phyloP scores from a whole-genome alignment of 2,888 invertebrate genomes.

The Melolontha melolontha region DNA sequence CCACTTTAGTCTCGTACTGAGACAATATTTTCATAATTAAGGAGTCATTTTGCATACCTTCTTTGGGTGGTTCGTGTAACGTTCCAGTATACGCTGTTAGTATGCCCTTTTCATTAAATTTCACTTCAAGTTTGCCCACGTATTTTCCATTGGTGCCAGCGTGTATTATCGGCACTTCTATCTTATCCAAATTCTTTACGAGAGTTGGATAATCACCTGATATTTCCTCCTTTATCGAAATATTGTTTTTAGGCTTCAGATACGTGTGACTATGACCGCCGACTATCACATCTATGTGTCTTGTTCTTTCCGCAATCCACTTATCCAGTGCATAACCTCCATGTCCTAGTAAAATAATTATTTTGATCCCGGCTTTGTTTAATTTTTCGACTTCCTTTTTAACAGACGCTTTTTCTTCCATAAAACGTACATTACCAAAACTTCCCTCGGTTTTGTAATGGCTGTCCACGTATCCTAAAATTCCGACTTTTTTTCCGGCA shows the following conservation, averaged over 20 bases:
- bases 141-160: no score
- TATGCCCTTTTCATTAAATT: no score
- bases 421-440: slow-evolving; percentile 1
- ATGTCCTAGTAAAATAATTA: slow-evolving; percentile 92
- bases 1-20: slow-evolving; percentile 40
- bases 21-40: slow-evolving; percentile 69
- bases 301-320: slow-evolving; percentile 80
- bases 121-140: no score
- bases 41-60: slow-evolving; percentile 69
- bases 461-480: slow-evolving; percentile 88
- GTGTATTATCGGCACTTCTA: neutral
- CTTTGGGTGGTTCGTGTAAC: no score
- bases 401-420: slow-evolving; percentile 78
- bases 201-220: slow-evolving; percentile 84
- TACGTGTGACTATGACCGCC: slow-evolving; percentile 95
- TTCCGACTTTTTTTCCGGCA: slow-evolving; percentile 76
- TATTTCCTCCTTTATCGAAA: slow-evolving; percentile 66
- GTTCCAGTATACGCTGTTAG: no score
- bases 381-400: slow-evolving; percentile 74
- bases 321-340: slow-evolving; percentile 84
- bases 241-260: slow-evolving; percentile 76
- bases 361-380: slow-evolving; percentile 75
- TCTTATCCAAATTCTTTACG: slow-evolving; percentile 60
- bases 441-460: slow-evolving; percentile 69
- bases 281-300: slow-evolving; percentile 86